Conservation (phyloP, 2,113 vertebrate species). For the Mustela lutreola region DNA sequence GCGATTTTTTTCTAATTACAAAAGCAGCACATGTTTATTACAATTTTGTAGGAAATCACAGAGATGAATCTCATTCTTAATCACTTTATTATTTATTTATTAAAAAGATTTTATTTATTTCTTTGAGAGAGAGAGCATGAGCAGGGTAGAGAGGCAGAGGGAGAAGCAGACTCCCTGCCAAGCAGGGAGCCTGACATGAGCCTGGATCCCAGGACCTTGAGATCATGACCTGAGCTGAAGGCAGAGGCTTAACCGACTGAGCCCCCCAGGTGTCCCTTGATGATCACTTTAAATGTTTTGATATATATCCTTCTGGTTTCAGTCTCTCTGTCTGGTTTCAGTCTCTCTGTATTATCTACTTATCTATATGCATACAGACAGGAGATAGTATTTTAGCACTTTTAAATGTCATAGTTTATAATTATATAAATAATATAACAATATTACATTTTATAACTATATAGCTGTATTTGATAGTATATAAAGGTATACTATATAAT, state of each 20-base stretch:
- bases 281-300: neutral
- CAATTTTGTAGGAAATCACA: neutral
- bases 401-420: neutral
- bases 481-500: neutral
- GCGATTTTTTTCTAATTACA: neutral
- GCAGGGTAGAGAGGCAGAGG: no score
- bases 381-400: neutral
- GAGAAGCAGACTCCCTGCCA: no score
- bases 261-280: neutral
- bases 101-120: neutral
- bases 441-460: neutral
- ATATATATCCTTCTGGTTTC: neutral
- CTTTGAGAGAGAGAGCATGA: no score
- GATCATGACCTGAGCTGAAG: no score
- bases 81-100: neutral
- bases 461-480: neutral
- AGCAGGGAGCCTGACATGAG: no score
- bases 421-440: neutral
- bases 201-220: no score
- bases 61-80: neutral
- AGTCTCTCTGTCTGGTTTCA: neutral
- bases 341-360: neutral
- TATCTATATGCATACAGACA: neutral
- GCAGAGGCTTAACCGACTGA: no score
- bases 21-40: neutral